A percentile compares a stretch with the other conserved stretches of the same genome.
Evolutionary conservation across 2,888 invertebrate species (phyloP).

Genomic region (Drosophila merina): DNA sequence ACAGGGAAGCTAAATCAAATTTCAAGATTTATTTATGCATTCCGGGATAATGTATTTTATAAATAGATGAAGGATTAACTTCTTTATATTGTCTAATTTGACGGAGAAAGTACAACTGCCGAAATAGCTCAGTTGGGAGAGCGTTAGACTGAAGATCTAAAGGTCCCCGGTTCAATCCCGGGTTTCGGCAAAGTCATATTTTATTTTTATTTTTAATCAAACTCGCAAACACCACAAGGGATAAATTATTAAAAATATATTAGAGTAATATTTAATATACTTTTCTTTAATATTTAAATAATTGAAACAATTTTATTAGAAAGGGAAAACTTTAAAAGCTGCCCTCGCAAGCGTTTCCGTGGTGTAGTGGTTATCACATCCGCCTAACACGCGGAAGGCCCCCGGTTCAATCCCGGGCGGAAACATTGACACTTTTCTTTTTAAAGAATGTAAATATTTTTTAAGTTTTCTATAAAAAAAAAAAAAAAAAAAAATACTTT

Average conservation of each 20-base stretch:
- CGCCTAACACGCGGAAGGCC: constrained; percentile 85
- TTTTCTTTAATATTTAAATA: not conserved
- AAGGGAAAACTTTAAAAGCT: not conserved
- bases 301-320: not conserved
- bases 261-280: too few relatives aligned
- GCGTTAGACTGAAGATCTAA: constrained; percentile 92
- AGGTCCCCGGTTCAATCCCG: constrained; percentile 90
- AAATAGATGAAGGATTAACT: not conserved
- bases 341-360: constrained; percentile 79
- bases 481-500: too few relatives aligned
- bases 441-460: not conserved
- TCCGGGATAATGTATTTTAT: constrained; percentile 17
- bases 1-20: constrained; percentile 5
- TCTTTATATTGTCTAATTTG: not conserved
- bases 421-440: constrained; percentile 57
- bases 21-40: constrained; percentile 9
- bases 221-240: too few relatives aligned
- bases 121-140: constrained; percentile 93
- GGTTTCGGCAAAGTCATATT: constrained; percentile 88
- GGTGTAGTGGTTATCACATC: constrained; percentile 85
- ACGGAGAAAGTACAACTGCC: constrained; percentile 79
- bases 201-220: not conserved
- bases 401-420: constrained; percentile 85
- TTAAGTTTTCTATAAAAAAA: not conserved
- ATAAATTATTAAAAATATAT: not conserved